Base-by-base conservation (phyloP, 2,888 invertebrate species). In the Parnassius apollo region DNA sequence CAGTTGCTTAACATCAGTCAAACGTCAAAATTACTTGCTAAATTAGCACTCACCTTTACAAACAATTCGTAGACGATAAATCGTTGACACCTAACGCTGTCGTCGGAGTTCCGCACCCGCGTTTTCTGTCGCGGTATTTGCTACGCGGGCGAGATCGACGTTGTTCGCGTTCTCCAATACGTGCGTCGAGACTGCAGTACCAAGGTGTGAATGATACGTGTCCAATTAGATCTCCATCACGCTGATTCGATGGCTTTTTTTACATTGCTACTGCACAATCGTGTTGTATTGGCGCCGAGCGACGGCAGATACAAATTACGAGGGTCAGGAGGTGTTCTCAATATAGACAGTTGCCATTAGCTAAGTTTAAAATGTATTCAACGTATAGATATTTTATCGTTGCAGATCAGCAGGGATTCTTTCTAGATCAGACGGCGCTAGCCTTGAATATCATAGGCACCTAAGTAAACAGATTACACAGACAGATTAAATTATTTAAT, bases 51-150 rank as follows among this genome's bases (percentile, higher is more conserved):
- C 85, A 88, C 88, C 86, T 87, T 87, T 86, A 69, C 70, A 69
- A 75, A 82, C 81, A 81, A 85, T 85, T 82, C 80, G 75, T 73
- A 73, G 70, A 74, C 78, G 69, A 86, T 86, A 85, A 88, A 83
- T 84, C 79, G 80, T 70, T 78, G 74, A 71, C 80, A 79, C 77
- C 76, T 79, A 71, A 70, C 58, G 70, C 79, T 83, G 84, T 83
- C 83, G 79, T 77, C 82, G 60, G 53, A 48, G 61, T 45, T 35
- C 67, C 42, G 61, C 49, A 57, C 63, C 65, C 66, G 69, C 75
- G 54, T 18, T 42, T 42, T 13, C 53, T 8, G 46, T n/a, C 46
- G 35, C 52, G 52, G 35, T 35, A 53, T 53, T 35, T 35, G n/a
- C 42, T 74, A 70, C 58, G 62, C 57, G 67, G 62, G 65, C 69